A percentile compares a stretch with the other conserved stretches of the same genome.
Evolutionary conservation across 2,797 vertebrate species (phyloP).

Genomic region (Pangasius larnaudii): DNA sequence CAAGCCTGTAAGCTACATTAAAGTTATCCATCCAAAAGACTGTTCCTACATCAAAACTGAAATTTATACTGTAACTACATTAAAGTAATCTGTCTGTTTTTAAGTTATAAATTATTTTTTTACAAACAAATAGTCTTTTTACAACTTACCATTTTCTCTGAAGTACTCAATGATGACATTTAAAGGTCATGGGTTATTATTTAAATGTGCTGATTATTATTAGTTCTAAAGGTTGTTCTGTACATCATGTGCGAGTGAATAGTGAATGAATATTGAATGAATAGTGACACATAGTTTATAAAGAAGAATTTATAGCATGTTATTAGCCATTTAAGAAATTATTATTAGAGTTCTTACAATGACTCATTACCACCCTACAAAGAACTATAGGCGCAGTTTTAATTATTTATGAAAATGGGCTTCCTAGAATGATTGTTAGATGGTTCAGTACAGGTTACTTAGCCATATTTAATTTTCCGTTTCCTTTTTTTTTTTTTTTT

Average conservation of each 20-base stretch:
- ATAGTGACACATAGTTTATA: neutral
- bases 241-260: neutral
- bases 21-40: neutral
- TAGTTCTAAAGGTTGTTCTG: neutral
- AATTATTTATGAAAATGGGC: neutral
- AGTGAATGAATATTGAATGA: neutral
- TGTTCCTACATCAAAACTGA: neutral
- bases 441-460: too few relatives aligned
- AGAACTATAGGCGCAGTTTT: neutral
- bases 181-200: neutral
- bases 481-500: too few relatives aligned
- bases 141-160: neutral
- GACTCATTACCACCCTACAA: neutral
- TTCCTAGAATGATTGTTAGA: neutral
- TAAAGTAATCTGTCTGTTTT: neutral
- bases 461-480: too few relatives aligned
- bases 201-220: neutral
- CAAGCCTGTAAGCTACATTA: neutral
- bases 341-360: neutral
- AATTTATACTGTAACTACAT: neutral
- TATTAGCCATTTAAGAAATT: neutral
- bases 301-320: neutral
- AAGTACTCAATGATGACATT: neutral
- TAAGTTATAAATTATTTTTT: neutral
- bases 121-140: neutral